Base-by-base conservation (phyloP, 1,140 invertebrate species). In the Macrosteles quadrilineatus region DNA sequence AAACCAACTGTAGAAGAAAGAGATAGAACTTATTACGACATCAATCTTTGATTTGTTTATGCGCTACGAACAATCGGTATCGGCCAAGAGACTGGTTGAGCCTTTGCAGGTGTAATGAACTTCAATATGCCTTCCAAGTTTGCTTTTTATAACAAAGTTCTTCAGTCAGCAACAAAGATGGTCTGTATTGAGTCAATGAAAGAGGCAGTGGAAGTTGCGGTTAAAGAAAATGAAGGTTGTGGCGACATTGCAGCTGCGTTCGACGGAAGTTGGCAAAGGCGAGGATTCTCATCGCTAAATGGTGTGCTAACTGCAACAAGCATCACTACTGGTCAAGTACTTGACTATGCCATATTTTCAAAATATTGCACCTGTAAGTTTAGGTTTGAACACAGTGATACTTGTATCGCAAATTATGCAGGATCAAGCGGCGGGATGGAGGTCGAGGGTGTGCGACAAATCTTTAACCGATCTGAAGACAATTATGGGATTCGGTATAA, bases 111-210 rank as follows among this genome's bases (percentile, higher is more conserved):
- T 43, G 40, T 43, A 11, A 43, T 43, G 40, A 43, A 43, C 40
- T n/a, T 43, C 9, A 43, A n/a, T n/a, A 9, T 11, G 40, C 40
- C 40, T 43, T 43, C 40, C 9, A 43, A 43, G 40, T 43, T 43
- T 43, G n/a, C 40, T 43, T 43, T 43, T 43, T 43, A 43, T 43
- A 43, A 43, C n/a, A 43, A 43, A 43, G 40, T 43, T 43, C n/a
- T 43, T 11, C 40, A 11, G 9, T 11, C 90, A 91, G 74, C 90
- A 91, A 73, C 86, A 88, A 66, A 85, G 86, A 76, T 86, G 90
- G 82, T 86, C 91, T 81, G 78, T 87, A 72, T 85, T 87, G 74
- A 81, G 88, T 31, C 83, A 87, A 68, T 81, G 50, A 55, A 55
- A 55, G 50, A 55, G 23, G 50, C 9, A 55, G 19, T 55, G 14